Percentiles rank a stretch among this genome's conserved stretches.
These are phyloP conservation scores for Syrista parreyssii DNA, from an alignment of 2,888 invertebrate genomes.

Conservation along the genomic window DNA sequence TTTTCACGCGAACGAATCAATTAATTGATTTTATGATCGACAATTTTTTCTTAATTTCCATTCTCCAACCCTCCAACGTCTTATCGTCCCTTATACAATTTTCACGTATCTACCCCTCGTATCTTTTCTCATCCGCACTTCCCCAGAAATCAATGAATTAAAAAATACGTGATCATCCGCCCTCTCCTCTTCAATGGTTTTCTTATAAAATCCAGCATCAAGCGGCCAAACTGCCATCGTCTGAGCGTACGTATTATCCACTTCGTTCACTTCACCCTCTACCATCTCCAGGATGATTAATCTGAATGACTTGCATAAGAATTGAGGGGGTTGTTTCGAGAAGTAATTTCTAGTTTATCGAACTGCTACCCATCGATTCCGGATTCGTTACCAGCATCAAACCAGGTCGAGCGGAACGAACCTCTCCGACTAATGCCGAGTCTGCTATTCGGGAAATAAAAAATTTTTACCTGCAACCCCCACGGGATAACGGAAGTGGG, in stretches of 20 bases:
- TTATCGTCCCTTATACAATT: neutral
- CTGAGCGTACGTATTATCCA: neutral
- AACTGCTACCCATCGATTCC: neutral
- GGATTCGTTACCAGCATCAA: neutral
- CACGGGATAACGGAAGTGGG: neutral
- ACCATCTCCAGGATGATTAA: neutral
- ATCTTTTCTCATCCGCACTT: neutral
- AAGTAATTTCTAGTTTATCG: neutral
- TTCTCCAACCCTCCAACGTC: neutral
- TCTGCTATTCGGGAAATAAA: neutral
- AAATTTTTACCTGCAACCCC: neutral
- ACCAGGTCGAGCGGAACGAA: neutral
- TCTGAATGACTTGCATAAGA: neutral
- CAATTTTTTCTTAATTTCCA: neutral
- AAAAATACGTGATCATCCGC: neutral
- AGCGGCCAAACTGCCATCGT: neutral
- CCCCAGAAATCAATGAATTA: neutral
- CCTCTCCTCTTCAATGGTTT: neutral
- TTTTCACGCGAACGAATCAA: neutral
- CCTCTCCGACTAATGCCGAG: neutral
- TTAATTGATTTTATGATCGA: neutral
- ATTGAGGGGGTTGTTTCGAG: neutral
- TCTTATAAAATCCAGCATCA: neutral
- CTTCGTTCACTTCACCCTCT: neutral
- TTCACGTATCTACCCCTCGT: neutral